A percentile compares a stretch with the other conserved stretches of the same genome.
These are phyloP conservation scores for Eucidaris tribuloides DNA, from an alignment of 35 echinoderm and acorn worm genomes.

Conservation along the genomic window DNA sequence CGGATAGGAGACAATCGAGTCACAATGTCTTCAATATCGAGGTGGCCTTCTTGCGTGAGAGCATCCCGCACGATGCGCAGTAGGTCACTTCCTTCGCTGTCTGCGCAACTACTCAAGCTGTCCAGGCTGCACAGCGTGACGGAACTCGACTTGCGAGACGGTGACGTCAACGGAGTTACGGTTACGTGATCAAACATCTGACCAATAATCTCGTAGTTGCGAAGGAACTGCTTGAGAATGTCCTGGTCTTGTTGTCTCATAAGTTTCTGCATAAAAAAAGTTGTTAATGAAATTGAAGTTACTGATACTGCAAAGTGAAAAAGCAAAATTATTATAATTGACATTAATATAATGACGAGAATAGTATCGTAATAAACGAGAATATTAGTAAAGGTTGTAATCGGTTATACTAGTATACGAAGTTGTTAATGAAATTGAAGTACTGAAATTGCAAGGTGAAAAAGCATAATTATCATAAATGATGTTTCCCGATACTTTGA, in stretches of 20 bases:
- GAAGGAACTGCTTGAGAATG: background rate
- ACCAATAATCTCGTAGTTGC: constrained; percentile 23
- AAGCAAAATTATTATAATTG: too few relatives aligned
- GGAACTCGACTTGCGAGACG: background rate
- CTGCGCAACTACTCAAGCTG: background rate
- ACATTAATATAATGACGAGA: too few relatives aligned
- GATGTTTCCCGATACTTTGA: too few relatives aligned
- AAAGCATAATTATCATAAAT: too few relatives aligned
- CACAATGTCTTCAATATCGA: background rate
- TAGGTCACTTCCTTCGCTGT: background rate
- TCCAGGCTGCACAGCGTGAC: background rate
- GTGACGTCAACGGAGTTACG: background rate
- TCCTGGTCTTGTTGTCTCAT: constrained; percentile 18
- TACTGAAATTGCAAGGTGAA: too few relatives aligned
- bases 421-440: too few relatives aligned
- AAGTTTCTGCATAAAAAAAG: background rate
- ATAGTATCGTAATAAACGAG: too few relatives aligned
- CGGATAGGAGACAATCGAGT: background rate
- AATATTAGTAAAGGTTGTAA: too few relatives aligned
- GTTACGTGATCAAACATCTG: background rate
- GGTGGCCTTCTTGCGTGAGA: background rate
- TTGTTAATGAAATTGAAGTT: too few relatives aligned
- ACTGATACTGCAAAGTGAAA: too few relatives aligned
- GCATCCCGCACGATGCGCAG: background rate
- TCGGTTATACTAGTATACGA: too few relatives aligned